These are phyloP conservation scores for Catharus minimus DNA, from an alignment of 2,113 vertebrate species.

Conservation along the genomic window DNA sequence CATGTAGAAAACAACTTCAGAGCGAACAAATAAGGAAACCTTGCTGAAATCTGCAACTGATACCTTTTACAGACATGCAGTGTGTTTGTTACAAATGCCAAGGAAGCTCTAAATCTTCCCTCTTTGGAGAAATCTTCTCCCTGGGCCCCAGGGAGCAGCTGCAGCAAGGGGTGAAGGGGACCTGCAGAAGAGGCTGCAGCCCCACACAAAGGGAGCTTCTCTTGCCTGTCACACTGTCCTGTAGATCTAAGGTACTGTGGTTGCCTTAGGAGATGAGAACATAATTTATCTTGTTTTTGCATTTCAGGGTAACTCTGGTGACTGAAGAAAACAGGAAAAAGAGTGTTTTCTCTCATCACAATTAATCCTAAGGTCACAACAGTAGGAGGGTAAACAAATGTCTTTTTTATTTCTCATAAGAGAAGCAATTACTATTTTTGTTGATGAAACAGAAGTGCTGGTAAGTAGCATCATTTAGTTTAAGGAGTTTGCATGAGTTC, in stretches of 20 bases:
- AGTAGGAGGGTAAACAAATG: neutral
- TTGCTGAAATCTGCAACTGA: neutral
- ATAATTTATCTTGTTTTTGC: neutral
- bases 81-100: neutral
- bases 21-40: neutral
- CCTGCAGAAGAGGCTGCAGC: neutral
- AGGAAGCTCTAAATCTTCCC: neutral
- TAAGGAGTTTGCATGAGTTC: neutral
- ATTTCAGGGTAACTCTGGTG: neutral
- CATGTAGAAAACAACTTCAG: rapidly evolving
- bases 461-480: neutral
- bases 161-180: neutral
- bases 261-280: neutral
- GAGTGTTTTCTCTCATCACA: neutral
- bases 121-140: neutral
- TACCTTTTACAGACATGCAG: neutral
- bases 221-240: neutral
- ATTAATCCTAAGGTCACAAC: neutral
- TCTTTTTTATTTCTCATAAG: neutral
- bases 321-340: neutral
- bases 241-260: neutral
- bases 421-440: neutral
- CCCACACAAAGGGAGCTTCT: neutral
- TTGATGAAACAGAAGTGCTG: neutral
- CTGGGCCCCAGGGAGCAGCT: neutral